Base-by-base conservation (phyloP, 1,140 invertebrate genomes). In the Diorhabda elongata region DNA sequence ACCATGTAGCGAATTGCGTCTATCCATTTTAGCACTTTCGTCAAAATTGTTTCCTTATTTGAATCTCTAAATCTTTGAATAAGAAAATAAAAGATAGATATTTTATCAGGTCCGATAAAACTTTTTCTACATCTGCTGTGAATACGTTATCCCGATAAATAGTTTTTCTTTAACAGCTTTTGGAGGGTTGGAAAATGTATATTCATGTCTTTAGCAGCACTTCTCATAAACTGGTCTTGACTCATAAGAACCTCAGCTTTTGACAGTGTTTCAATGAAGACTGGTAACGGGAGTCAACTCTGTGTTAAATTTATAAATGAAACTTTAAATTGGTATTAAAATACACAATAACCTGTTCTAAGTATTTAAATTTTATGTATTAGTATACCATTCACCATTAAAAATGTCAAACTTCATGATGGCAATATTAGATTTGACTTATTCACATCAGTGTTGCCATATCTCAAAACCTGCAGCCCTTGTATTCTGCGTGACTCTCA, bases 171-270 rank as follows among this genome's bases (percentile, higher is more conserved):
- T 65, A 65, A 57, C 9, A 11, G 52, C 45, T 58, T 58, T 58
- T 58, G 9, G 9, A 58, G 9, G 9, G 4, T 58, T 58, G 9
- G 3, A 58, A 58, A n/a, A 58, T 4, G 9, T n/a, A 58, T 58
- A 58, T 58, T 58, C 9, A n/a, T 58, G 26, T 9, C 57, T 7
- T 58, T 1, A 58, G 57, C 57, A 65, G 41, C 64, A 65, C 56
- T 58, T 44, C 57, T 59, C 57, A 58, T 59, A 59, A 3, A 66
- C 52, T 66, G 57, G 57, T n/a, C 64, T 66, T 58, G 64, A n/a
- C 5, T 59, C 11, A 59, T 66, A 57, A 66, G 42, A 59, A 1
- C 64, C 11, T 66, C 42, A 58, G 64, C 64, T 41, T 57, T 57
- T 52, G 63, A 64, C 44, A 64, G 47, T 47, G 41, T 58, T 42